phyloP scores from a whole-genome alignment of 2,113 vertebrate species.

The Gnathonemus echidnorhynchus region DNA sequence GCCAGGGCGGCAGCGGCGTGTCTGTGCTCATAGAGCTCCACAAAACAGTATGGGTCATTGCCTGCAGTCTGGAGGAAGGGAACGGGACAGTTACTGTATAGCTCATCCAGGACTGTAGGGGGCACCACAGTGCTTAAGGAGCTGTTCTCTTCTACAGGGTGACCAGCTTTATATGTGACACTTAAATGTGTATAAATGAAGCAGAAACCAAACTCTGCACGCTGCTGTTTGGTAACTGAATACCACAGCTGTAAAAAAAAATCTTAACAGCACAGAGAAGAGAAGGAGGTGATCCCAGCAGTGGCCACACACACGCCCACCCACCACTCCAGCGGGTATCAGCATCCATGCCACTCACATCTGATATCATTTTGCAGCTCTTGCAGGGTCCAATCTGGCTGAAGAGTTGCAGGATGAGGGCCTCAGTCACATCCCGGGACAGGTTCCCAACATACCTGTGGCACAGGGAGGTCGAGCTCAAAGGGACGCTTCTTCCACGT shows the following conservation, averaged over 20 bases:
- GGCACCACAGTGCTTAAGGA: background rate
- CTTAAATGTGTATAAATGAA: background rate
- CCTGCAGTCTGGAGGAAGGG: slow-evolving; percentile 77
- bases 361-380: slow-evolving; percentile 99
- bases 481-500: background rate
- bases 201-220: background rate
- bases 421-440: slow-evolving; percentile 93
- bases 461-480: slow-evolving; percentile 24
- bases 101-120: slow-evolving; percentile 6
- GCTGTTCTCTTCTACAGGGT: background rate
- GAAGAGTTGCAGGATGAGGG: slow-evolving; percentile 94
- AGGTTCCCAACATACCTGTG: slow-evolving; percentile 95
- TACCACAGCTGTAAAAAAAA: background rate
- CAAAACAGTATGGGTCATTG: slow-evolving; percentile 96
- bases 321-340: slow-evolving; percentile 16
- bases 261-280: background rate
- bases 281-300: background rate
- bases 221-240: background rate
- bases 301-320: background rate
- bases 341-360: slow-evolving; percentile 66
- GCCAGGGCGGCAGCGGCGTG: slow-evolving; percentile 92
- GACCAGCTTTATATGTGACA: background rate
- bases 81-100: slow-evolving; percentile 27
- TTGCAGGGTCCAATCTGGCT: slow-evolving; percentile 97
- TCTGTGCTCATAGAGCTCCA: slow-evolving; percentile 97